Conservation (phyloP, 2,797 vertebrate genomes). For the Sandelia bainsii region DNA sequence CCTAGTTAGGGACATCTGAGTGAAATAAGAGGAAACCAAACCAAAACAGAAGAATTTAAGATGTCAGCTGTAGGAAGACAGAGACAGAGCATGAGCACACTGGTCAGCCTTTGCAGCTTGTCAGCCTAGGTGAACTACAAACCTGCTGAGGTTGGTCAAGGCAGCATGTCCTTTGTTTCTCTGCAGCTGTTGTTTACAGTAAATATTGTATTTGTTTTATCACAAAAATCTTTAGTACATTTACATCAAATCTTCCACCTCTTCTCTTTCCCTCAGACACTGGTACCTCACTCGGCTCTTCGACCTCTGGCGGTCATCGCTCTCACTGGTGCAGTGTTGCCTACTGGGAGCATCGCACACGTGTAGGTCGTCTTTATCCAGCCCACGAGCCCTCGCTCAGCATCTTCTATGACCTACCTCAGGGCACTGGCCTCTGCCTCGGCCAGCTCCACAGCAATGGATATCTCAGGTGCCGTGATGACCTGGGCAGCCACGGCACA, state of each 20-base stretch:
- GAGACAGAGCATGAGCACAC: background rate
- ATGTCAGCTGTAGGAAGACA: background rate
- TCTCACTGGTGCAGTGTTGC: conserved; percentile 98
- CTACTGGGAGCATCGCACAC: conserved; percentile 97
- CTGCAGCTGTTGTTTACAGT: background rate
- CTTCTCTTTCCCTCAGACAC: conserved; percentile 83
- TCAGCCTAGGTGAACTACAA: too few relatives aligned
- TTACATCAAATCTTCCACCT: conserved; percentile 27
- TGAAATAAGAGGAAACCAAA: too few relatives aligned
- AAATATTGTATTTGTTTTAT: too few relatives aligned
- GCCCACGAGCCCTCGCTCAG: conserved; percentile 96
- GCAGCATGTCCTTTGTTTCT: too few relatives aligned
- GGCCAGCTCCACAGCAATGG: conserved; percentile 90
- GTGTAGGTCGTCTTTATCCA: conserved; percentile 95
- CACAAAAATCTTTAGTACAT: too few relatives aligned
- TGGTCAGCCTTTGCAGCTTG: background rate
- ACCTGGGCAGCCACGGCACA: conserved; percentile 62
- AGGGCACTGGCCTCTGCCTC: conserved; percentile 98
- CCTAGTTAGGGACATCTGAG: too few relatives aligned
- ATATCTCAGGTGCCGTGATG: conserved; percentile 69
- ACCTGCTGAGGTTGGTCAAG: background rate
- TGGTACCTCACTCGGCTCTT: conserved; percentile 92
- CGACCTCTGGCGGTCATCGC: conserved; percentile 80
- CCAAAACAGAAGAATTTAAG: too few relatives aligned
- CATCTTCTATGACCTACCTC: conserved; percentile 99